Evolutionary conservation across 2,113 vertebrate species (phyloP).

Genomic region (Passer domesticus): DNA sequence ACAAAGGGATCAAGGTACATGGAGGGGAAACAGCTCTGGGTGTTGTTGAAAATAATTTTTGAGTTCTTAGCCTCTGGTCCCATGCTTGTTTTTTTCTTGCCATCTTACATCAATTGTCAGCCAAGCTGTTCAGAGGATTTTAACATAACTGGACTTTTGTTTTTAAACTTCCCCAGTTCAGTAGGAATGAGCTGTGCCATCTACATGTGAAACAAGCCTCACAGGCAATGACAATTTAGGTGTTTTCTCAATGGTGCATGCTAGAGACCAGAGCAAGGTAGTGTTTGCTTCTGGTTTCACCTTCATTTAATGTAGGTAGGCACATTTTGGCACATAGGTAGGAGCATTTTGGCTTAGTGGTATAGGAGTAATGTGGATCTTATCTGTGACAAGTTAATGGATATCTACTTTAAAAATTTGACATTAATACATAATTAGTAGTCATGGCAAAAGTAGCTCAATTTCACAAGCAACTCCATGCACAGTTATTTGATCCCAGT

Average conservation of each 20-base stretch:
- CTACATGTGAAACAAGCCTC: not conserved
- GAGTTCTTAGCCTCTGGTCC: not conserved
- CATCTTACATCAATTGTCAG: not conserved
- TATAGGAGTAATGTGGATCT: not conserved
- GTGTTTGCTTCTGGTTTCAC: not conserved
- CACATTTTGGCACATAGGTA: not conserved
- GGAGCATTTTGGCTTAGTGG: not conserved
- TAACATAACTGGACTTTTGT: not conserved
- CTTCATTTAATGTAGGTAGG: not conserved
- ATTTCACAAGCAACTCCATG: constrained; percentile 45
- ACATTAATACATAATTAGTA: constrained; percentile 60
- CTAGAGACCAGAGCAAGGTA: not conserved
- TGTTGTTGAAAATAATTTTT: not conserved
- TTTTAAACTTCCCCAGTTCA: not conserved
- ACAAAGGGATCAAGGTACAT: not conserved
- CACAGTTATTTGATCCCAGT: constrained; percentile 60
- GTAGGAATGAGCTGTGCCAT: not conserved
- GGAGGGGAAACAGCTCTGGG: not conserved
- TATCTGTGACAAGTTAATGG: constrained; percentile 5
- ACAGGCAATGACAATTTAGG: not conserved
- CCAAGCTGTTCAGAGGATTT: not conserved
- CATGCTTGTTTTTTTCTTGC: not conserved
- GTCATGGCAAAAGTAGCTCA: constrained; percentile 49
- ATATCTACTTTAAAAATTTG: constrained; percentile 24
- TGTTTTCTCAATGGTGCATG: not conserved